Evolutionary conservation across 2,797 vertebrate genomes (phyloP).

Genomic region (Phalanger gymnotis): DNA sequence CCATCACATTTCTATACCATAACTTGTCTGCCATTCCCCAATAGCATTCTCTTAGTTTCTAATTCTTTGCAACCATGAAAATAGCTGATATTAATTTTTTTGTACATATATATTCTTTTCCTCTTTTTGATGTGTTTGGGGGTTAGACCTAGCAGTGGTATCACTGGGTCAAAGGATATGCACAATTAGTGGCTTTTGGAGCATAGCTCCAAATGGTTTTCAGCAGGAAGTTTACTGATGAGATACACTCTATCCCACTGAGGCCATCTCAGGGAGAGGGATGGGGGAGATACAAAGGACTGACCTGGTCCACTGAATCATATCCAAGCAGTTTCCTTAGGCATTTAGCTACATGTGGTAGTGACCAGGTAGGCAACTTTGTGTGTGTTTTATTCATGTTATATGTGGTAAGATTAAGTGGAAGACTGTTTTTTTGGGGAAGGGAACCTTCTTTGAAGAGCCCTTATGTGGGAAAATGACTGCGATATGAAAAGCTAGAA

Average conservation of each 20-base stretch:
- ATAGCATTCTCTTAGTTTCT: neutral
- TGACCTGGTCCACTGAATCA: neutral
- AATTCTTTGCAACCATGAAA: neutral
- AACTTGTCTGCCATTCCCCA: neutral
- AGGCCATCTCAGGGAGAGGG: neutral
- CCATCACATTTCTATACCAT: neutral
- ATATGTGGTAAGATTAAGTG: neutral
- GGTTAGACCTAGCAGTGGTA: neutral
- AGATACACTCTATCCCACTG: neutral
- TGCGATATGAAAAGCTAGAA: neutral
- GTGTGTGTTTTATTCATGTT: neutral
- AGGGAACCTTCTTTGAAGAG: neutral
- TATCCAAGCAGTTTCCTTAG: neutral
- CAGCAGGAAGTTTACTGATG: neutral
- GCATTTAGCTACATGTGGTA: neutral
- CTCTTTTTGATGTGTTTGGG: neutral
- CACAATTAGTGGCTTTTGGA: neutral
- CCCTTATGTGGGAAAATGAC: neutral
- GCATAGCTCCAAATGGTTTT: neutral
- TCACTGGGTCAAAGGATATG: neutral
- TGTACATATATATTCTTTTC: neutral
- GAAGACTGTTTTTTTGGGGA: neutral
- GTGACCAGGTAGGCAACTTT: neutral
- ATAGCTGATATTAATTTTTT: neutral
- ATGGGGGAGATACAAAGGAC: neutral